Percentiles rank a stretch among this genome's conserved stretches.
phyloP scores from a whole-genome alignment of 1,140 invertebrate species.

The Polypedilum vanderplanki region DNA sequence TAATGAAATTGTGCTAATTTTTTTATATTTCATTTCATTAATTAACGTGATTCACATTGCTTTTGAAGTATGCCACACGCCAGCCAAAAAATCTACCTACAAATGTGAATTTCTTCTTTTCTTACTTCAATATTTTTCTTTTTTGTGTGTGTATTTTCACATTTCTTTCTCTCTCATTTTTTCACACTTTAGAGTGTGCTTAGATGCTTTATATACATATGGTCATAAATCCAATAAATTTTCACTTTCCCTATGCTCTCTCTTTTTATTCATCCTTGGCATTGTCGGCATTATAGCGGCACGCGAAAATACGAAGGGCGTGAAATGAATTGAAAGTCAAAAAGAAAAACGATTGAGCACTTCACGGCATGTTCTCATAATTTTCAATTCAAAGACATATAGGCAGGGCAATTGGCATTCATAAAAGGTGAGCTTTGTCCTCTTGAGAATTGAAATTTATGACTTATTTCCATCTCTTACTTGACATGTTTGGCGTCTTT shows the following conservation, averaged over 20 bases:
- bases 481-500: conserved; percentile 3
- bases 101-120: background rate
- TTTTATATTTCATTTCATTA: background rate
- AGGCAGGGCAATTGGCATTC: background rate
- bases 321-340: background rate
- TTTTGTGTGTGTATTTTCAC: background rate
- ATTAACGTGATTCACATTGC: background rate
- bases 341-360: no score
- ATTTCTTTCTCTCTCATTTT: background rate
- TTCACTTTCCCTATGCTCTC: conserved; percentile 10
- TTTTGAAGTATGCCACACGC: background rate
- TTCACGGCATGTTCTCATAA: background rate
- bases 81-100: background rate
- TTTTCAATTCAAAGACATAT: background rate
- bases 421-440: background rate
- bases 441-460: background rate
- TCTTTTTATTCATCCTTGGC: conserved; percentile 26
- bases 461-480: background rate
- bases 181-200: background rate
- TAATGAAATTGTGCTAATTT: background rate
- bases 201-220: conserved; percentile 8
- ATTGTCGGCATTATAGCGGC: conserved; percentile 20
- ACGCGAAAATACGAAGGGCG: conserved; percentile 20
- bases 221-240: conserved; percentile 27
- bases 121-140: background rate